Conservation (phyloP, 2,797 vertebrate species). For the Phylloscopus collybita region DNA sequence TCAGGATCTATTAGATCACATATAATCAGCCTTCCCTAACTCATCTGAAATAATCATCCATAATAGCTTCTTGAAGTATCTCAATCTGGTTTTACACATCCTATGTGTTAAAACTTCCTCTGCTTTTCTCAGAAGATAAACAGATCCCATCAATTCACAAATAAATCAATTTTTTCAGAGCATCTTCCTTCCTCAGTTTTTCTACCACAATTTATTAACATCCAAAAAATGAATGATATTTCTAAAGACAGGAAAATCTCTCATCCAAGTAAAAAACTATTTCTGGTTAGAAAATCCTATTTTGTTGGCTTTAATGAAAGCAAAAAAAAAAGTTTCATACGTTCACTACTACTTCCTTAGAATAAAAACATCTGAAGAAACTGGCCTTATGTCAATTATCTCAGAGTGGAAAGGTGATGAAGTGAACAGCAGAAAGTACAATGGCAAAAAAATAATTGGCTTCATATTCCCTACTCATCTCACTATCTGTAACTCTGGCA, state of each 20-base stretch:
- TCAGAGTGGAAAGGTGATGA: neutral
- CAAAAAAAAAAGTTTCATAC: neutral
- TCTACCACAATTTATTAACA: neutral
- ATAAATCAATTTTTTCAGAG: neutral
- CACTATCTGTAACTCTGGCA: neutral
- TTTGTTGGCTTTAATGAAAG: neutral
- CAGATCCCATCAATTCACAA: neutral
- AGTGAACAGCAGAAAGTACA: neutral
- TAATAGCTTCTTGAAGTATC: neutral
- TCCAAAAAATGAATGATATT: neutral
- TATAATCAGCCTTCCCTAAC: neutral
- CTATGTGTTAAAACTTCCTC: neutral
- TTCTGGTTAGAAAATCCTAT: neutral
- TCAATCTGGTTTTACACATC: neutral
- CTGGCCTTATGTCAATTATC: neutral
- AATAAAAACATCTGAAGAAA: neutral
- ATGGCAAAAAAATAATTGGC: neutral
- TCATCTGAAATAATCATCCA: neutral
- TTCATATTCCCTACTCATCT: neutral
- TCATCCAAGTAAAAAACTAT: neutral
- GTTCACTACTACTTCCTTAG: neutral
- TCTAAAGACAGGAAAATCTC: neutral
- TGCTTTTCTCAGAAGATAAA: neutral
- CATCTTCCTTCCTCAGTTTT: neutral
- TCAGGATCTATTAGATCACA: neutral